A percentile compares a stretch with the other conserved stretches of the same genome.
These are phyloP conservation scores for Tyrannus savana DNA, from an alignment of 2,113 vertebrate genomes.

Conservation along the genomic window DNA sequence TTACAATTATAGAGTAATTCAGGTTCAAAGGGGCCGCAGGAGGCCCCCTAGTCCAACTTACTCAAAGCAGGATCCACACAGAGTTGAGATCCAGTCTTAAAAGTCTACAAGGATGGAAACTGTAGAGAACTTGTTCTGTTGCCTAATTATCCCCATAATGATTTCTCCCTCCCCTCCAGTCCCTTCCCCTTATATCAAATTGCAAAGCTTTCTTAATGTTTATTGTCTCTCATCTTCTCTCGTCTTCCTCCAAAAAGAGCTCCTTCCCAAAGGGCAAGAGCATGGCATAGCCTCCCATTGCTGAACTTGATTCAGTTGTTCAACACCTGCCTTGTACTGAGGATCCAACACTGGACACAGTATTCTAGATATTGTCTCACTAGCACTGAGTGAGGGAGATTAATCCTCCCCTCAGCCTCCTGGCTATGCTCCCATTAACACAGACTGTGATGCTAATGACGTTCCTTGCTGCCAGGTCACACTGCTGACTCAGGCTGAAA, in stretches of 20 bases:
- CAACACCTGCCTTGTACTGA: background rate
- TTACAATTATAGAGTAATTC: background rate
- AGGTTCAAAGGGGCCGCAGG: background rate
- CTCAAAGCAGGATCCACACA: background rate
- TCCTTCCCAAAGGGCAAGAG: background rate
- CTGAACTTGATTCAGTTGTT: background rate
- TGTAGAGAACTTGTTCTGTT: background rate
- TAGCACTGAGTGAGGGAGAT: too few relatives aligned
- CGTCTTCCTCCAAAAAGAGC: background rate
- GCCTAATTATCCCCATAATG: background rate
- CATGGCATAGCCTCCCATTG: fast-evolving
- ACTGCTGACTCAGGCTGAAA: background rate
- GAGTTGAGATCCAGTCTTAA: background rate
- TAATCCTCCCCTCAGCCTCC: background rate
- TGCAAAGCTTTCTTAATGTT: background rate
- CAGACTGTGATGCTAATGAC: background rate
- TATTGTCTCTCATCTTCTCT: background rate
- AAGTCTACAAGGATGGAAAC: background rate
- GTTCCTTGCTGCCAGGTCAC: background rate
- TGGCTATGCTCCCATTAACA: background rate
- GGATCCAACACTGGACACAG: background rate
- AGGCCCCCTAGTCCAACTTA: background rate
- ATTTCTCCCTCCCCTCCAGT: background rate
- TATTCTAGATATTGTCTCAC: background rate
- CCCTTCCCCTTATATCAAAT: background rate